Conservation (phyloP, 2,113 vertebrate species). For the Saguinus imperator region DNA sequence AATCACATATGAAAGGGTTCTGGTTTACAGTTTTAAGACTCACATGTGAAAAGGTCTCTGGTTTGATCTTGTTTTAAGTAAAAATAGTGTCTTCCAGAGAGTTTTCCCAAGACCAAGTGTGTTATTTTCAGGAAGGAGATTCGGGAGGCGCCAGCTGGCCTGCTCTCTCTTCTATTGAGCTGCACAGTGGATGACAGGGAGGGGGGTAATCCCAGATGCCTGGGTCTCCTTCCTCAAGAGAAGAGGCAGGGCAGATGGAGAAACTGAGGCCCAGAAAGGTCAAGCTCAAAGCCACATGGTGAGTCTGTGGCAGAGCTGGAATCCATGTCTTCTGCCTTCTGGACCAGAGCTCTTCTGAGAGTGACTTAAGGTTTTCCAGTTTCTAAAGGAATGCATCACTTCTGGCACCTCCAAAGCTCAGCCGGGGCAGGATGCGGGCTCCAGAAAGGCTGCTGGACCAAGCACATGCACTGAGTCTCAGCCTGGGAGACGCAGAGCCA, state of each 20-base stretch:
- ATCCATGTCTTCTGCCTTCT: neutral
- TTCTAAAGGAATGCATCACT: neutral
- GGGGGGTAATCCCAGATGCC: no score
- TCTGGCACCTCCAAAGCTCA: neutral
- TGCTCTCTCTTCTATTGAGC: no score
- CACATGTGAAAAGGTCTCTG: no score
- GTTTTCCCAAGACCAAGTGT: no score
- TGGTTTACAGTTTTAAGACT: no score
- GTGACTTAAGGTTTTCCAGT: no score
- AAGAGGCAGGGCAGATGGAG: neutral
- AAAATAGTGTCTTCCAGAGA: no score
- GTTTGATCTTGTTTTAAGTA: no score
- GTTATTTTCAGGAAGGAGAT: no score
- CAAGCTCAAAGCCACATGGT: neutral
- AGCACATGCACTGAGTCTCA: neutral
- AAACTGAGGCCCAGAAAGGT: neutral
- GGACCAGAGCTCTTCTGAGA: neutral
- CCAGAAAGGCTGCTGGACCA: neutral
- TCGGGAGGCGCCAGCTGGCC: no score
- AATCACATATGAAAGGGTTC: no score
- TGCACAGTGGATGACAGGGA: no score
- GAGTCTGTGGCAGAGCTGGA: neutral
- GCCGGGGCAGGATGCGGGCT: neutral
- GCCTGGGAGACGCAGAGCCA: accelerated
- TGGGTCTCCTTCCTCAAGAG: neutral